These are phyloP conservation scores for Miichthys miiuy DNA, from an alignment of 2,797 vertebrate genomes.

Conservation along the genomic window DNA sequence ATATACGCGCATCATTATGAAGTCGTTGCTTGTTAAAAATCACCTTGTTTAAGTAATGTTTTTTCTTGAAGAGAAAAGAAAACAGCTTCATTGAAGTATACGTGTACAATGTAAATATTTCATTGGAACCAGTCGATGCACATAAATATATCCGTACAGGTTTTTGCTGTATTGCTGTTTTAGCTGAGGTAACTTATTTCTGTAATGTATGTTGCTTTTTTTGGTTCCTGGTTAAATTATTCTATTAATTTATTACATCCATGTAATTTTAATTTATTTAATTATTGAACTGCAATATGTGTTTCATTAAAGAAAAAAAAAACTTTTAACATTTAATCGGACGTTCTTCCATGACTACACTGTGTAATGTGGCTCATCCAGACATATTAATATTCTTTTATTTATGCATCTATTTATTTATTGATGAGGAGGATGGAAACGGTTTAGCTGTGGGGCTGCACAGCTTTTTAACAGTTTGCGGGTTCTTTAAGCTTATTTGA, in stretches of 20 bases:
- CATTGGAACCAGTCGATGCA: slow-evolving; percentile 92
- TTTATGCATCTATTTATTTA: slow-evolving; percentile 80
- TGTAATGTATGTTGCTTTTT: slow-evolving; percentile 91
- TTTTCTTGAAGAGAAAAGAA: slow-evolving; percentile 85
- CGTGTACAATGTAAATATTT: slow-evolving; percentile 97
- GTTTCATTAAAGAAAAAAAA: slow-evolving; percentile 95
- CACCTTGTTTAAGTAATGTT: slow-evolving; percentile 91
- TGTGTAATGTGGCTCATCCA: slow-evolving; percentile 63
- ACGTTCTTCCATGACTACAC: slow-evolving; percentile 80
- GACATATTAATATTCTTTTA: slow-evolving; percentile 77
- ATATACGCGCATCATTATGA: slow-evolving; percentile 86
- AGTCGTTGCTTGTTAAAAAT: slow-evolving; percentile 93
- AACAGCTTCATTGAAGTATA: slow-evolving; percentile 87
- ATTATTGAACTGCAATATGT: slow-evolving; percentile 94
- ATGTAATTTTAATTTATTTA: slow-evolving; percentile 95
- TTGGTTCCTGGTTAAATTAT: slow-evolving; percentile 86
- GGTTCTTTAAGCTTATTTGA: slow-evolving; percentile 29
- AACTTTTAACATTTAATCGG: slow-evolving; percentile 91
- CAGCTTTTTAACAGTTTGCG: slow-evolving; percentile 54
- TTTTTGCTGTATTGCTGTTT: slow-evolving; percentile 95
- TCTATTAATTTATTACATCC: slow-evolving; percentile 92
- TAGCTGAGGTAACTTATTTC: slow-evolving; percentile 91
- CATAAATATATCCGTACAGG: slow-evolving; percentile 98
- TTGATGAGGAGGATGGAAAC: slow-evolving; percentile 80
- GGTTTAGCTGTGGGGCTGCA: slow-evolving; percentile 74